Conservation (phyloP, 2,888 invertebrate genomes). For the Octonoba sinensis region DNA sequence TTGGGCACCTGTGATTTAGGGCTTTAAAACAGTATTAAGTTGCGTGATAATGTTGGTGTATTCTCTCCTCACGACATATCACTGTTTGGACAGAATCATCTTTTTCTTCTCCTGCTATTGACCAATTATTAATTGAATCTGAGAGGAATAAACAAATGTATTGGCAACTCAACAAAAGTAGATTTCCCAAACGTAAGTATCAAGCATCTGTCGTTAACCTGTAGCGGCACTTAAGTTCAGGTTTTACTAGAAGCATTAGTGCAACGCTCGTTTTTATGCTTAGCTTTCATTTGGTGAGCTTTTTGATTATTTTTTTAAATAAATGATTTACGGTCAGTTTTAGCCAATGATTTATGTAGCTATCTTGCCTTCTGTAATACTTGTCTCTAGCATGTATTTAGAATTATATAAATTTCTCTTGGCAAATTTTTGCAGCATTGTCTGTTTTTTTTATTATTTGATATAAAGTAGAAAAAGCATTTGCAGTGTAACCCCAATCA, state of each 20-base stretch:
- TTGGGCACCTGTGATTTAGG: too few species aligned
- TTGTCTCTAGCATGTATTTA: constrained; percentile 6
- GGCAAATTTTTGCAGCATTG: neutral
- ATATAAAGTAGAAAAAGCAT: too few species aligned
- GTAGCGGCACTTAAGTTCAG: constrained; percentile 45
- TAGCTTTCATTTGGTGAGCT: constrained; percentile 33
- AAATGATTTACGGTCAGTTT: too few species aligned
- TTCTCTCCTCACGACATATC: constrained; percentile 28
- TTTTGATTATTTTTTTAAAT: neutral
- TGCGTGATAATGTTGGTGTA: neutral
- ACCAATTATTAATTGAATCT: constrained; percentile 63
- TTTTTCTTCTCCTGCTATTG: constrained; percentile 64
- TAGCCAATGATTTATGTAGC: neutral
- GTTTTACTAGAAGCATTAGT: constrained; percentile 53
- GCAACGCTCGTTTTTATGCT: constrained; percentile 55
- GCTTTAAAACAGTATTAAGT: too few species aligned
- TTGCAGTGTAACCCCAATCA: too few species aligned
- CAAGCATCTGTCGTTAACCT: constrained; percentile 17
- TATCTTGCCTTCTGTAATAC: neutral
- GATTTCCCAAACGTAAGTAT: constrained; percentile 59
- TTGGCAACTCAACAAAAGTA: constrained; percentile 59
- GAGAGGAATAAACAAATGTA: constrained; percentile 64
- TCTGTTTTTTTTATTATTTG: neutral
- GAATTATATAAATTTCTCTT: neutral
- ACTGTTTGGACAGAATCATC: constrained; percentile 64